Percentiles rank a stretch among this genome's conserved stretches.
phyloP scores from a whole-genome alignment of 2,888 invertebrate genomes.

The Aradus depressus region DNA sequence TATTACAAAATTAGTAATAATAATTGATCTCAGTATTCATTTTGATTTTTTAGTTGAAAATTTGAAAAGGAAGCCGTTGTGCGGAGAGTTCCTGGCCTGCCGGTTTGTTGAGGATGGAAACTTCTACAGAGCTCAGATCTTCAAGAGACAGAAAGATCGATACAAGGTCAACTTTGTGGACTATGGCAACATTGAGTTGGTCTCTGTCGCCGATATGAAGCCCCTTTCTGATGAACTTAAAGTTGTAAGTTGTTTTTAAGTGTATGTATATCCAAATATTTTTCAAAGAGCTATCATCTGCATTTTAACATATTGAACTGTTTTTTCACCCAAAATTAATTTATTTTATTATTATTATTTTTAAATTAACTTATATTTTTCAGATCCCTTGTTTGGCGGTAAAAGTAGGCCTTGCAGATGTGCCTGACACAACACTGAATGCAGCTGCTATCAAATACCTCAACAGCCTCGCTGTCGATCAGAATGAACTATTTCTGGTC shows the following conservation, averaged over 20 bases:
- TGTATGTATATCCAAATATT: not conserved
- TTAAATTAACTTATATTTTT: not conserved
- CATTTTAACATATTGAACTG: not conserved
- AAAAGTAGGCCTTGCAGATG: conserved; percentile 20
- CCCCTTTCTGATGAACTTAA: conserved; percentile 19
- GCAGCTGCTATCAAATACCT: conserved; percentile 11
- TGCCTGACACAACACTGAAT: conserved; percentile 14
- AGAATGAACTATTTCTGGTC: conserved; percentile 12
- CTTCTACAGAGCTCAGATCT: conserved; percentile 22
- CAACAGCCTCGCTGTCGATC: conserved; percentile 3
- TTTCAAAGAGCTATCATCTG: not conserved
- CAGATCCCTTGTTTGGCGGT: conserved; percentile 21
- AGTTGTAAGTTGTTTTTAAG: conserved; percentile 9
- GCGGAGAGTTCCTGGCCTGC: conserved; percentile 18
- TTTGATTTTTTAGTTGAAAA: conserved; percentile 10
- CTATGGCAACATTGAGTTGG: conserved; percentile 19
- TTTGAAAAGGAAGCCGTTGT: conserved; percentile 17
- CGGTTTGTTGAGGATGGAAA: conserved; percentile 17
- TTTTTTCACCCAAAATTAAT: too few relatives aligned
- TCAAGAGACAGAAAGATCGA: conserved; percentile 6
- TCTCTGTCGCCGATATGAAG: conserved; percentile 14
- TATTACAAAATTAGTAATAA: too few relatives aligned
- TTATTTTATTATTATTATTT: not conserved
- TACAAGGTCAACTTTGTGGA: conserved; percentile 22
- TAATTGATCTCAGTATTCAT: not conserved